Evolutionary conservation across 1,140 invertebrate genomes (phyloP), one percentile per base, ranked within the genome.

Genomic region (Drosophila jambulina): DNA sequence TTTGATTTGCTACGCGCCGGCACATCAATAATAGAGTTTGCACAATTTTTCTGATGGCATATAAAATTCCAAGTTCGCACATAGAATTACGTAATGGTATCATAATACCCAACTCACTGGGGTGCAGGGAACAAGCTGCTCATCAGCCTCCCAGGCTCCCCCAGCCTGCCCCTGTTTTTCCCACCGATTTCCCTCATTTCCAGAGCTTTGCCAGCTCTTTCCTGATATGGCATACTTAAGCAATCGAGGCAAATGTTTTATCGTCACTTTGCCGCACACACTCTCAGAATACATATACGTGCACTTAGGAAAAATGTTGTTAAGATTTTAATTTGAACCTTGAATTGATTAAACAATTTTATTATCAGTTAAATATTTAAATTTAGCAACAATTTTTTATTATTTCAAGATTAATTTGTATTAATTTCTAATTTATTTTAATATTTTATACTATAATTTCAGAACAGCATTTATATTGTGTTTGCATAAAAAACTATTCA

Each of bases 211-310:
- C 29, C 58, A 63, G 70, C 71, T 65, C 54, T 48, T 56, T 65
- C 43, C 75, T 70, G 78, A 64, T 60, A 78, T 80, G 84, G 85
- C 85, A 80, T 87, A 90, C 84, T 87, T 87, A 90, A 75, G 84
- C 81, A 90, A 88, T 88, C 85, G 85, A 68, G 79, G 85, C 86
- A 88, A 88, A 88, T 88, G 85, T 90, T 91, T 88, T 88, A 88
- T 91, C 85, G 85, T 81, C 85, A 85, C 85, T 90, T 90, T 84
- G 61, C 67, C 81, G 81, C 78, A 78, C 80, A 84, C 69, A 74
- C 45, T 56, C 61, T 42, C 68, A 68, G 43, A 70, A 56, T 38
- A 53, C 13, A 54, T 36, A 61, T 21, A 62, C 13, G 57, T 40
- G 56, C 32, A 42, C 25, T 4, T 17, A 1, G 2, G 12, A 6